phyloP scores from a whole-genome alignment of 2,113 vertebrate species.

The Meriones unguiculatus region DNA sequence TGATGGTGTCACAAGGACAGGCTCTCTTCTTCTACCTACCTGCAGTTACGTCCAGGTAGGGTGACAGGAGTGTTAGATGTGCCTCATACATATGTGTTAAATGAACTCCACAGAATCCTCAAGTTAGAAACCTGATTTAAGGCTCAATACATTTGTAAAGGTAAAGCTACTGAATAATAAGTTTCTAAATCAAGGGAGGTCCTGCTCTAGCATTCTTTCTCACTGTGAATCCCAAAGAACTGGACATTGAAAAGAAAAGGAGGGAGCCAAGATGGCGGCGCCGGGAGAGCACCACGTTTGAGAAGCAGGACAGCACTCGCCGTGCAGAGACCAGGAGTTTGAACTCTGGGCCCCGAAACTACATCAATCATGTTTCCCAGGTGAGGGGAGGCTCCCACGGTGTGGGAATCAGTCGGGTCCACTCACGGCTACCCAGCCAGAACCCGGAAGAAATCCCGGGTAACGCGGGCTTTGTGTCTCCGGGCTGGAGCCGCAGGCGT shows the following conservation, averaged over 20 bases:
- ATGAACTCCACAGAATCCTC: neutral
- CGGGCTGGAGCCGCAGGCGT: too few relatives aligned
- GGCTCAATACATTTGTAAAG: neutral
- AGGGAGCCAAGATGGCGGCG: too few relatives aligned
- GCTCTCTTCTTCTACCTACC: neutral
- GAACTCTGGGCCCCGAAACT: too few relatives aligned
- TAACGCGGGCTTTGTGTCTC: too few relatives aligned
- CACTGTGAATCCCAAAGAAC: neutral
- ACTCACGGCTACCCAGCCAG: too few relatives aligned
- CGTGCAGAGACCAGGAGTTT: too few relatives aligned
- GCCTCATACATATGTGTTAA: neutral
- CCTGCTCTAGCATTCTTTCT: neutral
- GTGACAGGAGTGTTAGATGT: neutral
- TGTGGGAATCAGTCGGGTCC: too few relatives aligned
- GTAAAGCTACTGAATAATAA: neutral
- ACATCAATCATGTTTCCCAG: too few relatives aligned
- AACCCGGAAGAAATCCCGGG: too few relatives aligned
- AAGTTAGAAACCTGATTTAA: constrained; percentile 26
- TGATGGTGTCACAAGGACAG: neutral
- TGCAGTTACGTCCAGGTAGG: neutral
- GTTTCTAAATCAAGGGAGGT: neutral
- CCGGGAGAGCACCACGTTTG: too few relatives aligned
- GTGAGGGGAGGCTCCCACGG: too few relatives aligned
- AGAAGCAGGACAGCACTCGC: too few relatives aligned
- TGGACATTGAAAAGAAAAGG: neutral